Percentiles rank a stretch among this genome's conserved stretches.
Conservation (phyloP, 2,113 vertebrate species). For the Silurus asotus region DNA sequence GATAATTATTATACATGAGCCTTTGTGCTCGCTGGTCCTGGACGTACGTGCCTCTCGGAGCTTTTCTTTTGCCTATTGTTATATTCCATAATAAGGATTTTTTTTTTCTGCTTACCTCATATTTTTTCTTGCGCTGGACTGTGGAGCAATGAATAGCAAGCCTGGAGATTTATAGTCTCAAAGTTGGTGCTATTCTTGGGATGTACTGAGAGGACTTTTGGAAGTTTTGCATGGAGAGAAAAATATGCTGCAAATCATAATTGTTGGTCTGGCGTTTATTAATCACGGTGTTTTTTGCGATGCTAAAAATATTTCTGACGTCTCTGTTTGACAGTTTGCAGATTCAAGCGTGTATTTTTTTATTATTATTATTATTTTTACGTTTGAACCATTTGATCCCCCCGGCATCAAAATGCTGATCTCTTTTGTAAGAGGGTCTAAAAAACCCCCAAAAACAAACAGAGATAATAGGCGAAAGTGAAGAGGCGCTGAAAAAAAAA, state of each 20-base stretch:
- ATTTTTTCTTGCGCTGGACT: conserved; percentile 48
- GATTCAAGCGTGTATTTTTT: background rate
- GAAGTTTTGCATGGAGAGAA: conserved; percentile 14
- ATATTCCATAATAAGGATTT: conserved; percentile 39
- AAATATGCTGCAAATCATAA: conserved; percentile 41
- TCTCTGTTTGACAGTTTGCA: background rate
- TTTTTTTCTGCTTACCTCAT: conserved; percentile 52
- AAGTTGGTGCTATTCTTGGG: conserved; percentile 57
- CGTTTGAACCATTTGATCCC: background rate
- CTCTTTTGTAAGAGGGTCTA: background rate
- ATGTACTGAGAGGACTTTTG: conserved; percentile 38
- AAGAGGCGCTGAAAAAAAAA: conserved; percentile 47
- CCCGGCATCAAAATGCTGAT: background rate
- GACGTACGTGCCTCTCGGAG: conserved; percentile 37
- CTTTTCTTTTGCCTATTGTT: conserved; percentile 63
- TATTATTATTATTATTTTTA: background rate
- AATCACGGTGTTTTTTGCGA: conserved; percentile 21
- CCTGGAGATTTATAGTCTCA: conserved; percentile 51
- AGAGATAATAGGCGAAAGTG: conserved; percentile 53
- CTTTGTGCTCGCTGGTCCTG: conserved; percentile 33
- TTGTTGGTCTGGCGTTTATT: conserved; percentile 3
- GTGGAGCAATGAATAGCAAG: conserved; percentile 52
- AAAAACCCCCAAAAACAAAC: conserved; percentile 16
- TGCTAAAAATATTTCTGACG: conserved; percentile 9
- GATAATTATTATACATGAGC: conserved; percentile 56